Percentiles rank a stretch among this genome's conserved stretches.
These are phyloP conservation scores for Octopus sinensis DNA, from an alignment of 1,140 invertebrate genomes.

Conservation along the genomic window DNA sequence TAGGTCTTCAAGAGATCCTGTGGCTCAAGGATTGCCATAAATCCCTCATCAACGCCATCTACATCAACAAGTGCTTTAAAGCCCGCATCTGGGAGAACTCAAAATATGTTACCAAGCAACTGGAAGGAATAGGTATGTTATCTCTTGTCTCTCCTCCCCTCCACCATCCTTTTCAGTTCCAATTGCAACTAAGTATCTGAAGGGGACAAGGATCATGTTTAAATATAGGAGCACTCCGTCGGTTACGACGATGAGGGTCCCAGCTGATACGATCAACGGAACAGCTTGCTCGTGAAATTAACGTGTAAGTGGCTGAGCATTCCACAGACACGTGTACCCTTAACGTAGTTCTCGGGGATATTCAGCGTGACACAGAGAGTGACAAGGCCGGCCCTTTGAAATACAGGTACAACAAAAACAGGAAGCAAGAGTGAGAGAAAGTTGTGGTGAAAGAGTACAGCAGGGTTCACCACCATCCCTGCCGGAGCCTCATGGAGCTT, in stretches of 20 bases:
- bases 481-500: too few relatives aligned
- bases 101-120: slow-evolving; percentile 67
- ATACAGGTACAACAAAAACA: too few relatives aligned
- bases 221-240: not conserved
- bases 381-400: too few relatives aligned
- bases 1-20: slow-evolving; percentile 58
- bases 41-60: slow-evolving; percentile 63
- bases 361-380: too few relatives aligned
- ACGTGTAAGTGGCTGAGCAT: too few relatives aligned
- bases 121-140: slow-evolving; percentile 67
- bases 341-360: too few relatives aligned
- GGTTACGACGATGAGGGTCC: not conserved
- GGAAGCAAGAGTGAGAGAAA: too few relatives aligned
- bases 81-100: slow-evolving; percentile 75
- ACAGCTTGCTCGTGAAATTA: not conserved
- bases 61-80: slow-evolving; percentile 68
- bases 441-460: not conserved
- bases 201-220: not conserved
- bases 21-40: slow-evolving; percentile 46
- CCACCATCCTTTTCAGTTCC: not conserved
- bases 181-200: not conserved
- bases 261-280: not conserved
- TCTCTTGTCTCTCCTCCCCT: not conserved
- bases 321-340: too few relatives aligned
- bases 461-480: not conserved